phyloP scores from a whole-genome alignment of 2,888 invertebrate genomes.

The Pyrrhia umbra region DNA sequence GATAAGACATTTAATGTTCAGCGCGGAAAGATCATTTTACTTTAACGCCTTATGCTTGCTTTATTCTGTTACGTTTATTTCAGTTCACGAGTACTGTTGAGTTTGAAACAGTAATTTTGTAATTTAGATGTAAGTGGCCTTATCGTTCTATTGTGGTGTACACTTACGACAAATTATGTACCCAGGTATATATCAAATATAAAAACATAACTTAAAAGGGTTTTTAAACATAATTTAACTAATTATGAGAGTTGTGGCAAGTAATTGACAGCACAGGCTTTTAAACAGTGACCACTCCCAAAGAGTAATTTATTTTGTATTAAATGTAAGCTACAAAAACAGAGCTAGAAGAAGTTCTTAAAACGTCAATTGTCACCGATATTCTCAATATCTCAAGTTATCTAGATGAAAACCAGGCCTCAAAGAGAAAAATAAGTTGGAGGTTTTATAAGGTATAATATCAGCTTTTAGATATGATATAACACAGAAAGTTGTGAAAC shows the following conservation, averaged over 20 bases:
- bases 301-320: background rate
- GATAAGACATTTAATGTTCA: slow-evolving; percentile 62
- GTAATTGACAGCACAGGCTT: background rate
- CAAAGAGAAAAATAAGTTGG: slow-evolving; percentile 31
- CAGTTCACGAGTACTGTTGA: slow-evolving; percentile 52
- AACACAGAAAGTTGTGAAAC: slow-evolving; percentile 43
- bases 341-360: slow-evolving; percentile 1
- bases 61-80: slow-evolving; percentile 60
- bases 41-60: slow-evolving; percentile 50
- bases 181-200: background rate
- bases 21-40: slow-evolving; percentile 66
- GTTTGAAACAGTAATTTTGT: slow-evolving; percentile 33
- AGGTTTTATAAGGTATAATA: slow-evolving; percentile 18
- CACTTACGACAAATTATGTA: background rate
- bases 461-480: slow-evolving; percentile 35
- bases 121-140: slow-evolving; percentile 20
- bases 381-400: slow-evolving; percentile 17
- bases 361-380: slow-evolving; percentile 34
- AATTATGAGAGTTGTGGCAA: background rate
- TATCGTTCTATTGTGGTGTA: slow-evolving; percentile 5
- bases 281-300: background rate
- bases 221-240: background rate
- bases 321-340: background rate
- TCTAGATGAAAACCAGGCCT: slow-evolving; percentile 22
- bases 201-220: background rate